Evolutionary conservation across 2,888 invertebrate genomes (phyloP), one percentile per base, ranked within the genome.

Genomic region (Tinea pellionella): DNA sequence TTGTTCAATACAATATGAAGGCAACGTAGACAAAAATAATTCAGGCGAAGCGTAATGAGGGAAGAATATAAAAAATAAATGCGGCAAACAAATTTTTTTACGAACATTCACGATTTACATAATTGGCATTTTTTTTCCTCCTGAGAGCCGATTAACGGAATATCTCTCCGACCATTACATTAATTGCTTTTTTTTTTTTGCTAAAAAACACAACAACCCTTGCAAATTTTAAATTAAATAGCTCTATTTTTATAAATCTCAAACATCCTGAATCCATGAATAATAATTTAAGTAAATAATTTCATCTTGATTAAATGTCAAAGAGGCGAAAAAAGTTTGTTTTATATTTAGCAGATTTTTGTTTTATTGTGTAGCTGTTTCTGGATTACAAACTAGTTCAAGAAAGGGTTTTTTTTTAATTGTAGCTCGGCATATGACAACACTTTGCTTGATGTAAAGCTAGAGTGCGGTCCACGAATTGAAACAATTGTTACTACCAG

Each of bases 101-200:
- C 16, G 47, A 47, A 47, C 47, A 47, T 47, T 47, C 15, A 16
- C 47, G 47, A 47, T 47, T 47, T 47, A 15, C 47, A 47, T 47
- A 47, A 47, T 47, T 47, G 47, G 47, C 15, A 16, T 16, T 16
- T 47, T 24, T 37, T 16, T 47, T 16, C 47, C 16, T 47, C n/a
- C 47, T 15, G 16, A 47, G 47, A 47, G 47, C 15, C 47, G 47
- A 47, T 47, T 47, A 47, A 47, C 47, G 47, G 37, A 47, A 47
- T 47, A 47, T 47, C 47, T 47, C 13, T 16, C 47, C 47, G n/a
- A n/a, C 47, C 47, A 47, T 47, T 47, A 47, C 47, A 47, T 47
- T 47, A 47, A 47, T 47, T 47, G 47, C 16, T 47, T 16, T 47
- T 47, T 47, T 47, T 41, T 6, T 2, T 8, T 2, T 2, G 13